Conservation (phyloP, 2,888 invertebrate species). For the Prenolepis imparis region DNA sequence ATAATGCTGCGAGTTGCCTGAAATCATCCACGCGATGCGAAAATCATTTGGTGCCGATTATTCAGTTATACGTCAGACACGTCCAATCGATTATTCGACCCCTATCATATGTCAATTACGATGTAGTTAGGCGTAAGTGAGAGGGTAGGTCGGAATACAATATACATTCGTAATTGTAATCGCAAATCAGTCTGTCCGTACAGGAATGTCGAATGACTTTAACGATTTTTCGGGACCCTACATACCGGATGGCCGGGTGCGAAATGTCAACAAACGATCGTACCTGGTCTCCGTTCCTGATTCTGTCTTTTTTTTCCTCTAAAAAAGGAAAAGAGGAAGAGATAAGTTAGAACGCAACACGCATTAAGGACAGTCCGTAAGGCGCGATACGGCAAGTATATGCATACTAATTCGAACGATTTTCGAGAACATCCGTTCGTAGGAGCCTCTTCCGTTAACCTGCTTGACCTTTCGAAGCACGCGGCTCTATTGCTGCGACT, state of each 20-base stretch:
- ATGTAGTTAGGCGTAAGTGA: constrained; percentile 13
- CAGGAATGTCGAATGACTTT: constrained; percentile 64
- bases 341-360: too few species aligned
- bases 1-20: neutral
- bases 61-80: neutral
- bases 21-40: neutral
- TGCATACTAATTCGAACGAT: constrained; percentile 82
- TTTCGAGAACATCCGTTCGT: constrained; percentile 72
- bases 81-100: neutral
- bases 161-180: constrained; percentile 21
- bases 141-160: neutral
- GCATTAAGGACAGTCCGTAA: constrained; percentile 44
- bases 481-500: neutral
- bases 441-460: constrained; percentile 17
- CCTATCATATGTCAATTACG: constrained; percentile 5
- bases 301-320: constrained; percentile 72
- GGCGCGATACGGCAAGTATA: constrained; percentile 80
- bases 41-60: neutral
- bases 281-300: constrained; percentile 79
- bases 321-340: constrained; percentile 84
- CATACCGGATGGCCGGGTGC: constrained; percentile 69
- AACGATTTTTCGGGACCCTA: constrained; percentile 61
- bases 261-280: constrained; percentile 74
- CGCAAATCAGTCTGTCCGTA: constrained; percentile 35
- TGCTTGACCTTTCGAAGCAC: neutral